phyloP scores from a whole-genome alignment of 2,888 invertebrate species.

The Chymomyza amoena region DNA sequence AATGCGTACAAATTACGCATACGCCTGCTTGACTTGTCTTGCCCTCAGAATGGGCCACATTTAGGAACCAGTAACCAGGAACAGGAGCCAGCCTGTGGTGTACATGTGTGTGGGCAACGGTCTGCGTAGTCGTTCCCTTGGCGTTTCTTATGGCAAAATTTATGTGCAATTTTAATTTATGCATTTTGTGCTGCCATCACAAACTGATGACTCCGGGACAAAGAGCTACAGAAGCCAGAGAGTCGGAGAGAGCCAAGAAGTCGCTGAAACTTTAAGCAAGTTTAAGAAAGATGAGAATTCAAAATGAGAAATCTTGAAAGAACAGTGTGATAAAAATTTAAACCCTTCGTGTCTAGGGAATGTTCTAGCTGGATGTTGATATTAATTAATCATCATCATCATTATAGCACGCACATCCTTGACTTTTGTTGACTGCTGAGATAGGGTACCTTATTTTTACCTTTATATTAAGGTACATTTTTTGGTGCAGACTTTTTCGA shows the following conservation, averaged over 20 bases:
- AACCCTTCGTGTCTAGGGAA: too few relatives aligned
- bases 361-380: too few relatives aligned
- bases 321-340: too few relatives aligned
- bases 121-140: conserved; percentile 21
- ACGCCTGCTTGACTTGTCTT: conserved; percentile 34
- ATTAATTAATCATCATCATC: too few relatives aligned
- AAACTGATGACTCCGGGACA: not conserved
- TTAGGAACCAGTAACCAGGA: conserved; percentile 4
- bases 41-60: not conserved
- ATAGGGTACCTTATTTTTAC: too few relatives aligned
- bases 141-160: conserved; percentile 57
- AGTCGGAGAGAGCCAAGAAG: not conserved
- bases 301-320: too few relatives aligned
- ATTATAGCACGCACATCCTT: too few relatives aligned
- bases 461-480: too few relatives aligned
- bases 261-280: not conserved
- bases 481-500: too few relatives aligned
- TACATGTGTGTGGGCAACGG: conserved; percentile 15
- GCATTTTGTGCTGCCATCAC: conserved; percentile 37
- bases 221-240: too few relatives aligned
- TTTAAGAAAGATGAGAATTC: not conserved
- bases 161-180: conserved; percentile 59
- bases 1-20: conserved; percentile 68
- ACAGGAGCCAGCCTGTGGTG: conserved; percentile 5
- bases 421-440: too few relatives aligned